Percentiles rank a stretch among this genome's conserved stretches.
These are phyloP conservation scores for Peromyscus melanophrys DNA, from an alignment of 2,797 vertebrate species.

Conservation along the genomic window DNA sequence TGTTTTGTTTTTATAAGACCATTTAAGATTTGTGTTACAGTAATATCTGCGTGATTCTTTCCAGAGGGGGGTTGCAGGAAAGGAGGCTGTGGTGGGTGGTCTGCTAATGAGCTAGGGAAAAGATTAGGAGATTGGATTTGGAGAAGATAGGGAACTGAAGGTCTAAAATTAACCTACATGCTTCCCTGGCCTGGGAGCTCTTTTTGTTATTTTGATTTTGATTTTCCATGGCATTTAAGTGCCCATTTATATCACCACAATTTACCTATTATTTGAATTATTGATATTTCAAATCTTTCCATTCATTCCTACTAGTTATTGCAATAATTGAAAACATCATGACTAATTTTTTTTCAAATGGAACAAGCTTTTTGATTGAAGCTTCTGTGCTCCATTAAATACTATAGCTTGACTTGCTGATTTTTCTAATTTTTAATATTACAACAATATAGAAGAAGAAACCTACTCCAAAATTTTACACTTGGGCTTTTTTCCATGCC, in stretches of 20 bases:
- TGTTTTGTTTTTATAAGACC: no score
- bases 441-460: neutral
- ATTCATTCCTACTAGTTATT: neutral
- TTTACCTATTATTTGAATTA: neutral
- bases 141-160: neutral
- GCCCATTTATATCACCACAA: no score
- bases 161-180: neutral
- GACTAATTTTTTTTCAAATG: neutral
- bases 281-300: neutral
- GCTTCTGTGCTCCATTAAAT: neutral
- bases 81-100: neutral
- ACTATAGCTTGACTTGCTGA: no score
- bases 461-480: neutral
- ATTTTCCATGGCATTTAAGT: neutral
- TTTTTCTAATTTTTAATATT: neutral
- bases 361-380: neutral
- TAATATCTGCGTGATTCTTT: neutral
- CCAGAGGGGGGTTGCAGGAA: neutral
- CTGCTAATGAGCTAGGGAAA: neutral
- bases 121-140: neutral
- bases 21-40: no score
- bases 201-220: neutral
- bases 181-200: neutral
- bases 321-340: neutral
- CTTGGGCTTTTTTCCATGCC: neutral